These are phyloP conservation scores for Tympanuchus pallidicinctus DNA, from an alignment of 2,113 vertebrate genomes.

Conservation along the genomic window DNA sequence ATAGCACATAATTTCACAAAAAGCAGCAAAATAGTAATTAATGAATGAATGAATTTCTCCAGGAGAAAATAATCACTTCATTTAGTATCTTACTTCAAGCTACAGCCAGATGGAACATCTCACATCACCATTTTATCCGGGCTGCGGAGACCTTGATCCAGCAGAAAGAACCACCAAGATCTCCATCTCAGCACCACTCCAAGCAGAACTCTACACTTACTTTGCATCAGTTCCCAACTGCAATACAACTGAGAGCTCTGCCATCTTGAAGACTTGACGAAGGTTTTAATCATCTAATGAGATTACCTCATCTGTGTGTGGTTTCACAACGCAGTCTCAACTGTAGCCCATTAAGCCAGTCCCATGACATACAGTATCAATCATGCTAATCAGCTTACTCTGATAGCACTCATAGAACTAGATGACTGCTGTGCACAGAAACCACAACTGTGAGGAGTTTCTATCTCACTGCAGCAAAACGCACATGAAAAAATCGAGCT, in stretches of 20 bases:
- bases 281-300: conserved; percentile 75
- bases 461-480: neutral
- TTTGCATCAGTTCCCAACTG: conserved; percentile 49
- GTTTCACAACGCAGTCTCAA: conserved; percentile 61
- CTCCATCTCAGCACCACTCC: conserved; percentile 2
- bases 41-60: neutral
- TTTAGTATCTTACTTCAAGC: conserved; percentile 33
- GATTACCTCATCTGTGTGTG: conserved; percentile 72
- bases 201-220: neutral
- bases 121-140: neutral
- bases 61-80: neutral
- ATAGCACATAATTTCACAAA: neutral
- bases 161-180: neutral
- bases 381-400: conserved; percentile 64
- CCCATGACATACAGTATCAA: conserved; percentile 69
- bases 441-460: neutral
- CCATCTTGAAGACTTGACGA: conserved; percentile 41
- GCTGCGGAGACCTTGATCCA: neutral
- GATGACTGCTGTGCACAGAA: neutral
- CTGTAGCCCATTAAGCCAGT: conserved; percentile 70
- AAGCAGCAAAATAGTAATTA: neutral
- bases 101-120: neutral
- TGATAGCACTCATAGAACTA: conserved; percentile 23
- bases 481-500: neutral
- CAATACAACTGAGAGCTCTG: conserved; percentile 59